Conservation (phyloP, 53 echinoderm and acorn worm genomes). For the Mesocentrotus franciscanus region DNA sequence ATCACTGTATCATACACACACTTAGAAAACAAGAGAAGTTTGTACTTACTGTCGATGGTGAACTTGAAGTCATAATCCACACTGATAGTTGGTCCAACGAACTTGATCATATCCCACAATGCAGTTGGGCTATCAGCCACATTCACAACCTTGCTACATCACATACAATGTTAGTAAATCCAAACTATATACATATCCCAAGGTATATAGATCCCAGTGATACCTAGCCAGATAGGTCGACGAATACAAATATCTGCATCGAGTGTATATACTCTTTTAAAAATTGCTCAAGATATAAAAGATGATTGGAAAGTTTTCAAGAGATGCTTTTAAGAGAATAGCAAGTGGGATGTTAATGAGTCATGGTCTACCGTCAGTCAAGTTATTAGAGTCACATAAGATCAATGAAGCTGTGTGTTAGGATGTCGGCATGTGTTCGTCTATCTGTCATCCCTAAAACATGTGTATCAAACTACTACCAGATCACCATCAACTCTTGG, state of each 20-base stretch:
- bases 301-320: not conserved
- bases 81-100: constrained; percentile 45
- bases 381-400: not conserved
- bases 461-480: constrained; percentile 1
- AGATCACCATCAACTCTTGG: not conserved
- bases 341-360: not conserved
- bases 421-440: constrained; percentile 41
- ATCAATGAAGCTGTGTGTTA: constrained; percentile 52
- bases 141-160: constrained; percentile 42
- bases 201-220: constrained; percentile 19
- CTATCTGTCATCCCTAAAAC: constrained; percentile 44
- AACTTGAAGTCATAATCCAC: constrained; percentile 69
- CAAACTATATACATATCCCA: constrained; percentile 45
- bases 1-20: constrained; percentile 15
- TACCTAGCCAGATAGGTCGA: not conserved
- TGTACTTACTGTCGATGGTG: constrained; percentile 66
- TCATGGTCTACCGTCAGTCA: not conserved
- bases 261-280: not conserved
- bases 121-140: not conserved
- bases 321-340: not conserved
- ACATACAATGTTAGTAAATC: constrained; percentile 59
- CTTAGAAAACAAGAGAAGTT: not conserved
- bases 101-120: constrained; percentile 69
- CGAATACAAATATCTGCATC: not conserved
- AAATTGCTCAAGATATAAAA: not conserved